Evolutionary conservation across 1,140 invertebrate genomes (phyloP).

Genomic region (Pinna nobilis): DNA sequence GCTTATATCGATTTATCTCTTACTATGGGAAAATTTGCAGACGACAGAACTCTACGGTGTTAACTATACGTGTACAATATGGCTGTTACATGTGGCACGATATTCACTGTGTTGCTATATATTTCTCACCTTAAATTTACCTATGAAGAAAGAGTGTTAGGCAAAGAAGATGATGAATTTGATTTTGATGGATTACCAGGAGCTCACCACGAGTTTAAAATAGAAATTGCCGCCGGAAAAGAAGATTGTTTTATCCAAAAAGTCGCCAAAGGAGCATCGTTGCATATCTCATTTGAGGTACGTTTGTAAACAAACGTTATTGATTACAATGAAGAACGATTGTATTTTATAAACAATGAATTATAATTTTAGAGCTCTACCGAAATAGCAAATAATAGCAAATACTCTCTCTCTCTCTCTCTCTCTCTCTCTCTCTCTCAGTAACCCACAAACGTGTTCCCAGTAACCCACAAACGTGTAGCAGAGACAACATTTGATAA

Average conservation of each 20-base stretch:
- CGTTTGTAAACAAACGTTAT: slow-evolving; percentile 31
- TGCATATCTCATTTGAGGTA: slow-evolving; percentile 67
- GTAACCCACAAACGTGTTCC: too few species aligned
- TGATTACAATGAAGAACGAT: too few species aligned
- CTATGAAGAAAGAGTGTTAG: slow-evolving; percentile 22
- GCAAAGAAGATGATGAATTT: slow-evolving; percentile 59
- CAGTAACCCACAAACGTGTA: too few species aligned
- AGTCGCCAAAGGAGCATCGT: slow-evolving; percentile 49
- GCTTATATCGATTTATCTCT: too few species aligned
- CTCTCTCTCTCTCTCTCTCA: too few species aligned
- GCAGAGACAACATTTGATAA: too few species aligned
- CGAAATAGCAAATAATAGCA: too few species aligned
- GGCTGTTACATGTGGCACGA: not conserved
- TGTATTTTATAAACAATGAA: too few species aligned
- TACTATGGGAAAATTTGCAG: too few species aligned
- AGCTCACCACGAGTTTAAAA: slow-evolving; percentile 66
- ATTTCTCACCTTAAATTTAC: not conserved
- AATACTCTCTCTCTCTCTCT: too few species aligned
- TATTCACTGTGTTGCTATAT: not conserved
- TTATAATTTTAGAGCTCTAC: too few species aligned
- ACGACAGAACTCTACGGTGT: too few species aligned
- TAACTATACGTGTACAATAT: slow-evolving; percentile 11
- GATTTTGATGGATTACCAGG: slow-evolving; percentile 69
- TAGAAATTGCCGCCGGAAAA: slow-evolving; percentile 55
- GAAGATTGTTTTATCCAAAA: slow-evolving; percentile 68